Percentiles rank a stretch among this genome's conserved stretches.
These are phyloP conservation scores for Crotalus helleri DNA, from an alignment of 2,113 vertebrate genomes.

Conservation along the genomic window DNA sequence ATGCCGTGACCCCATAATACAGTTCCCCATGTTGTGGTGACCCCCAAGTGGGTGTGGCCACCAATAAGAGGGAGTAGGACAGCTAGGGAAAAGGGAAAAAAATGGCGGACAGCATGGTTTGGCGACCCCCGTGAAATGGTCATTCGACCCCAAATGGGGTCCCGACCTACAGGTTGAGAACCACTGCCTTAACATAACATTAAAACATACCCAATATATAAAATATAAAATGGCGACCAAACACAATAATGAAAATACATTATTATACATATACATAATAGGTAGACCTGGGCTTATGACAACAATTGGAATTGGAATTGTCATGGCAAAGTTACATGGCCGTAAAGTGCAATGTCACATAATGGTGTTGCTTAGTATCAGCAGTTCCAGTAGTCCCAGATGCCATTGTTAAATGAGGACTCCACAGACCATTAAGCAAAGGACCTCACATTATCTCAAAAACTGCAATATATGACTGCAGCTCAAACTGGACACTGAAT, in stretches of 20 bases:
- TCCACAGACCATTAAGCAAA: not conserved
- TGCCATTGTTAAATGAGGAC: not conserved
- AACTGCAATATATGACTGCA: not conserved
- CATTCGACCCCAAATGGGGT: too few species aligned
- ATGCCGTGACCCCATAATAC: too few species aligned
- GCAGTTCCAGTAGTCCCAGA: not conserved
- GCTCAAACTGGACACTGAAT: too few species aligned
- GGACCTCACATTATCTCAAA: not conserved
- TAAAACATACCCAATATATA: not conserved
- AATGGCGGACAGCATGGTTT: too few species aligned
- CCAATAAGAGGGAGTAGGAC: too few species aligned
- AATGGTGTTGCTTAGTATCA: not conserved
- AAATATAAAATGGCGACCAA: not conserved
- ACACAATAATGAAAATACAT: not conserved
- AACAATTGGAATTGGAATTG: not conserved
- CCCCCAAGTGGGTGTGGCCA: too few species aligned
- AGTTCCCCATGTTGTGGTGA: too few species aligned
- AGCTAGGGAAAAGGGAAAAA: too few species aligned
- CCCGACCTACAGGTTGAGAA: too few species aligned
- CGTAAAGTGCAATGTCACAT: not conserved
- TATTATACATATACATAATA: not conserved
- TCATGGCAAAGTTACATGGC: not conserved
- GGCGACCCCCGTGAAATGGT: too few species aligned
- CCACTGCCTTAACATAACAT: too few species aligned
- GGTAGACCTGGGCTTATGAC: not conserved